Evolutionary conservation across 2,888 invertebrate species (phyloP).

Genomic region (Scaptomyza flava): DNA sequence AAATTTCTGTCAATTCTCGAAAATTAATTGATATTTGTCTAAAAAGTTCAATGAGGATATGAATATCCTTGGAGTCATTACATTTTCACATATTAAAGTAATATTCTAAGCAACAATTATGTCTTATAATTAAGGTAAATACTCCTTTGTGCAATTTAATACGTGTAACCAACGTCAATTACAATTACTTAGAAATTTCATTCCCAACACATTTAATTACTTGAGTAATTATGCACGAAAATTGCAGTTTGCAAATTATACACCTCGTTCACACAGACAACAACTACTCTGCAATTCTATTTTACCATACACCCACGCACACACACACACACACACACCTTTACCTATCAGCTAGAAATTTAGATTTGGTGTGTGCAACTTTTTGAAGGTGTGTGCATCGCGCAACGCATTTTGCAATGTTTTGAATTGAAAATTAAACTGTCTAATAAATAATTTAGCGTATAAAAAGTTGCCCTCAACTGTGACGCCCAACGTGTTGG

Average conservation of each 20-base stretch:
- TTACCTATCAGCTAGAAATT: constrained; percentile 22
- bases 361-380: constrained; percentile 29
- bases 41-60: neutral
- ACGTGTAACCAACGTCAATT: constrained; percentile 10
- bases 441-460: constrained; percentile 59
- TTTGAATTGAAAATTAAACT: constrained; percentile 60
- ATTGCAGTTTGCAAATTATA: constrained; percentile 11
- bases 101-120: neutral
- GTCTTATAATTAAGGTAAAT: neutral
- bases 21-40: neutral
- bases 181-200: constrained; percentile 6
- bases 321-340: constrained; percentile 15
- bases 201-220: constrained; percentile 8
- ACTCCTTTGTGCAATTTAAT: neutral
- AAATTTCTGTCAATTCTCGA: too few relatives aligned
- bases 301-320: neutral
- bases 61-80: neutral
- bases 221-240: constrained; percentile 19
- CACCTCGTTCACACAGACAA: neutral
- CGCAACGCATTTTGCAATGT: constrained; percentile 40
- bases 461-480: constrained; percentile 34
- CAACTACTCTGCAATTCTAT: neutral
- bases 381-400: constrained; percentile 7
- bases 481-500: constrained; percentile 30
- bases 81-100: neutral